These are phyloP conservation scores for Timema podura DNA, from an alignment of 2,888 invertebrate genomes.

Conservation along the genomic window DNA sequence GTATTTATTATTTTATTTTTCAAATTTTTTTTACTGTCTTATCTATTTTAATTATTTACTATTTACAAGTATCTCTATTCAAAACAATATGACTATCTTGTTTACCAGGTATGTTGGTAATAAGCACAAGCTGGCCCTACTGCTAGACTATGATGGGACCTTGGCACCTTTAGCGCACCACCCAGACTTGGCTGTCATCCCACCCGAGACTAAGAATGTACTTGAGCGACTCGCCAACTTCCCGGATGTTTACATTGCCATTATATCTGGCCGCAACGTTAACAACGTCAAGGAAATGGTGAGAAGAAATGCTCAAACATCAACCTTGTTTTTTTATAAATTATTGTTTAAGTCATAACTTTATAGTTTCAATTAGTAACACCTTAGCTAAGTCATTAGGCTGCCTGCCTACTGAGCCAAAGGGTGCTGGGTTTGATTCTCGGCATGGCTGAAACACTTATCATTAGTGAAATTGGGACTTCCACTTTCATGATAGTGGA, in stretches of 20 bases:
- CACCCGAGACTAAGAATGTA: constrained; percentile 78
- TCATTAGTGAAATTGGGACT: too few species aligned
- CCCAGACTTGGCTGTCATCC: constrained; percentile 82
- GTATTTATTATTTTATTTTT: neutral
- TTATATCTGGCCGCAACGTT: constrained; percentile 81
- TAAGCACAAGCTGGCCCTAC: constrained; percentile 75
- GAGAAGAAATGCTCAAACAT: constrained; percentile 33
- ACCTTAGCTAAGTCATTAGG: too few species aligned
- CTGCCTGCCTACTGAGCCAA: too few species aligned
- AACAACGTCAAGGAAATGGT: constrained; percentile 86
- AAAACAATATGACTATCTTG: constrained; percentile 11
- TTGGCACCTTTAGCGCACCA: constrained; percentile 85
- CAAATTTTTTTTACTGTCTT: too few species aligned
- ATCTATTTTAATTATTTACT: too few species aligned
- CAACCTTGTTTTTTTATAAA: too few species aligned
- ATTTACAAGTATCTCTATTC: too few species aligned
- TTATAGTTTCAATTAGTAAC: too few species aligned
- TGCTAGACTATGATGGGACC: constrained; percentile 86
- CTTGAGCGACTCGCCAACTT: constrained; percentile 77
- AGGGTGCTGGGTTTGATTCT: too few species aligned
- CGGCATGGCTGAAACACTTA: too few species aligned
- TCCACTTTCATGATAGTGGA: too few species aligned
- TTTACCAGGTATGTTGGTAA: constrained; percentile 72
- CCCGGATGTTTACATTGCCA: constrained; percentile 81
- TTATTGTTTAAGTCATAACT: too few species aligned